Evolutionary conservation across 2,888 invertebrate species (phyloP), one percentile per base, ranked within the genome.

Genomic region (Leucophenga maculata): DNA sequence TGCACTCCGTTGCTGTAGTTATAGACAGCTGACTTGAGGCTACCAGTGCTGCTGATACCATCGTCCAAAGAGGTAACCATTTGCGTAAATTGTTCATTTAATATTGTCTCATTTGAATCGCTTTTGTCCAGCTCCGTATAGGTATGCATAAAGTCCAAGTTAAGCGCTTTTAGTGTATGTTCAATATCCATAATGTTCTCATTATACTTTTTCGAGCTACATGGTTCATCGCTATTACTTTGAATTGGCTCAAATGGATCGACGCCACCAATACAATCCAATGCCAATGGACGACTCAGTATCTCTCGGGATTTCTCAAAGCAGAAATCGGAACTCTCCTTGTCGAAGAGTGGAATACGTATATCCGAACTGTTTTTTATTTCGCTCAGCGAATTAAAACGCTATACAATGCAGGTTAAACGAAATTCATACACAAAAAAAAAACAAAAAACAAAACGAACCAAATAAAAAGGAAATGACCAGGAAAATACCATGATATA

Each of bases 221-320:
- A 13, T n/a, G 11, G n/a, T 2, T n/a, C 39, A 16, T 44, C 13
- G 22, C 54, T 13, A 31, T 26, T 32, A 39, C 39, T 39, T 39
- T 8, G 9, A n/a, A 11, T 18, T 68, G 60, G 55, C 71, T 68
- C 57, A 72, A 20, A 14, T 14, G 14, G 22, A 20, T 55, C 60
- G 22, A 11, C 32, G 14, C 16, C 72, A 46, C 13, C 64, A 55
- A 68, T 70, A 9, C 69, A 57, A 6, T 87, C 87, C 39, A 87
- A 75, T 55, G 83, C 85, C 60, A 89, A 75, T 0, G 93, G 92
- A 65, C 92, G 91, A 48, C 92, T 91, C 1, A 93, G 87, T 14
- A 93, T 88, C 84, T 93, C 93, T 6, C 93, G 91, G 0, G 93
- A 93, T 80, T 93, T 93, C 48, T 93, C 93, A 80, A 93, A 93